Base-by-base conservation (phyloP, 2,888 invertebrate genomes). In the Sarcophaga variegata region DNA sequence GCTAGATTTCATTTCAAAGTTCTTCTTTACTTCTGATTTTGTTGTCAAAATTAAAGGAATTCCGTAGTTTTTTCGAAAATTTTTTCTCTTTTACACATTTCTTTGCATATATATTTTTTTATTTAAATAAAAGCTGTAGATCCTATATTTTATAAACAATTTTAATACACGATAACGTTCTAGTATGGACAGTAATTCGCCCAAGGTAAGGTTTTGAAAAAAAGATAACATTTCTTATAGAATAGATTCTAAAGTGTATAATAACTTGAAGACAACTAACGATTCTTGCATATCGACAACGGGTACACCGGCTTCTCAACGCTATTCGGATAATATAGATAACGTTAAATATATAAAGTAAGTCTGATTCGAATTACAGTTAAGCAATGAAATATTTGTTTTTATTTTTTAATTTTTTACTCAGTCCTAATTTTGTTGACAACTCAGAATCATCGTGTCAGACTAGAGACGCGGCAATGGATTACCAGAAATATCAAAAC, bases 271-370 rank as follows among this genome's bases (percentile, higher is more conserved):
- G 89, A 88, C 82, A 25, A 84, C 88, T 64, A 88, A 88, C 22
- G 87, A 88, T 17, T 89, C 89, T 12, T 83, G 78, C 63, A 85
- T 88, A 60, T 88, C 88, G 14, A 89, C 89, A 54, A 89, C 88
- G 27, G 88, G 85, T 60, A 89, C 88, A 4, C 83, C 89, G n/a
- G 78, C 66, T 4, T 85, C 88, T 4, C 81, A 85, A 0, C 80
- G 70, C 6, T 86, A 76, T 81, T 85, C 88, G 45, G 89, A 89
- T 63, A 54, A 54, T 54, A 79, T 79, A 10, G 86, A 88, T 75
- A 88, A 86, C 66, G 75, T 88, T 0, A 88, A 89, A 80, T 89
- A 88, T 67, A 85, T 89, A 37, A 89, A 89, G 89, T 89, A 72
- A 88, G 88, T 86, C 10, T 14, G 11, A 5, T 45, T 12, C 5